Percentiles rank a stretch among this genome's conserved stretches.
Conservation (phyloP, 2,113 vertebrate genomes). For the Amblyornis subalaris region DNA sequence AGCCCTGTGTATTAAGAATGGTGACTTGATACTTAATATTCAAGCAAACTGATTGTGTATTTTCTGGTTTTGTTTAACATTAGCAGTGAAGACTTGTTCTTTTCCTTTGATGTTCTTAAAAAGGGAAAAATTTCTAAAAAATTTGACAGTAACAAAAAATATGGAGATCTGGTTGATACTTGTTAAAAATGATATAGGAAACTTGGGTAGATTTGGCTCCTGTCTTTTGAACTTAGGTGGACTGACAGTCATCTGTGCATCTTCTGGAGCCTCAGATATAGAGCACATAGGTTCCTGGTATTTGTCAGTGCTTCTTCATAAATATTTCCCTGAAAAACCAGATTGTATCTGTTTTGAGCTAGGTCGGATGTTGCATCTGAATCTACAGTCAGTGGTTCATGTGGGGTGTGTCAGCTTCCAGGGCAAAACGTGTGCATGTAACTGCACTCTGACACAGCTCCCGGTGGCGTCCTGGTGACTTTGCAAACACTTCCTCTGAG, state of each 20-base stretch:
- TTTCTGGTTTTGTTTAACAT: neutral
- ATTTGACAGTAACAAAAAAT: neutral
- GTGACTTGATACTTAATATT: neutral
- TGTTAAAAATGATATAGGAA: neutral
- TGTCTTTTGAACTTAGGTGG: neutral
- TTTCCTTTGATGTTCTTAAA: neutral
- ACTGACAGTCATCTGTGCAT: neutral
- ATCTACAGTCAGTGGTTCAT: neutral
- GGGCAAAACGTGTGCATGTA: neutral
- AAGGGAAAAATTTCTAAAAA: neutral
- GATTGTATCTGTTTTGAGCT: neutral
- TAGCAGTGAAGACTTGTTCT: neutral
- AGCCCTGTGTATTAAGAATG: neutral
- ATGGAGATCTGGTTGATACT: neutral
- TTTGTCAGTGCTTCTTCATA: neutral
- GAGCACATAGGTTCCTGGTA: neutral
- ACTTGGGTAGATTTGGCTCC: neutral
- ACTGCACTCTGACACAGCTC: neutral
- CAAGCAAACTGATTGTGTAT: neutral
- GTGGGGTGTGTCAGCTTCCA: neutral
- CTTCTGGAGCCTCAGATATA: neutral
- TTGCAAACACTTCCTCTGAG: neutral
- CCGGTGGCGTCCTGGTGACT: neutral
- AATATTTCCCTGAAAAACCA: neutral
- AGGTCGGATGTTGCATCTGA: neutral